A percentile compares a stretch with the other conserved stretches of the same genome.
Conservation (phyloP, 2,113 vertebrate species). For the Psittacus erithacus region DNA sequence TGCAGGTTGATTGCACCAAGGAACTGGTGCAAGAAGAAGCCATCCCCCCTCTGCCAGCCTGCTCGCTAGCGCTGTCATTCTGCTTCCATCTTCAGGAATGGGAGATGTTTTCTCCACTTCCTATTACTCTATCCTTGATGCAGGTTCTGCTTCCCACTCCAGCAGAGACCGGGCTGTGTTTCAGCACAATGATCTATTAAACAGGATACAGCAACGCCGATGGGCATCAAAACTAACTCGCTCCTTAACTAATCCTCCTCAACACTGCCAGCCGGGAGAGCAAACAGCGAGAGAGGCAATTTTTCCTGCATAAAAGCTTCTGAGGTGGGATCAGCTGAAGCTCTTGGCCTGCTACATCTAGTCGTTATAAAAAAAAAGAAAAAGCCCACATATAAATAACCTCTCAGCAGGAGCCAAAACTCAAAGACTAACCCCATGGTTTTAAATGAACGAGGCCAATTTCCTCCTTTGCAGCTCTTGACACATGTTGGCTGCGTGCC, state of each 20-base stretch:
- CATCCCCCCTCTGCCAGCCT: background rate
- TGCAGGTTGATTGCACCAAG: background rate
- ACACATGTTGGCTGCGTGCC: slow-evolving; percentile 75
- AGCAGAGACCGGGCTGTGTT: background rate
- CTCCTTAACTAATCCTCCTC: background rate
- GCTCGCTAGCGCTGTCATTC: background rate
- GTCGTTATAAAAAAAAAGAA: slow-evolving; percentile 26
- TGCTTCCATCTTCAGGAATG: accelerated
- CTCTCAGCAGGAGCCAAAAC: slow-evolving; percentile 75
- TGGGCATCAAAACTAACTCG: slow-evolving; percentile 34
- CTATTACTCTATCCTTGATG: background rate
- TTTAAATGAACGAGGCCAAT: slow-evolving; percentile 77
- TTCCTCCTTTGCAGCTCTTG: slow-evolving; percentile 80
- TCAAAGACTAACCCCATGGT: slow-evolving; percentile 74
- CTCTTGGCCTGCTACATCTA: slow-evolving; percentile 20
- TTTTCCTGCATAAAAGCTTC: background rate
- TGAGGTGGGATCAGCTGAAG: slow-evolving; percentile 41
- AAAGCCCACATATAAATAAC: slow-evolving; percentile 73
- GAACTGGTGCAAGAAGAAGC: background rate
- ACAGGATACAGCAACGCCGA: background rate
- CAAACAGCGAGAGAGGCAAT: slow-evolving; percentile 18
- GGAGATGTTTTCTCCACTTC: background rate
- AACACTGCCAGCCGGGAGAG: slow-evolving; percentile 35
- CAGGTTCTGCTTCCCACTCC: background rate
- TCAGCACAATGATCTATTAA: background rate